A percentile compares a stretch with the other conserved stretches of the same genome.
phyloP scores from a whole-genome alignment of 2,888 invertebrate genomes.

The Amaurobius ferox region DNA sequence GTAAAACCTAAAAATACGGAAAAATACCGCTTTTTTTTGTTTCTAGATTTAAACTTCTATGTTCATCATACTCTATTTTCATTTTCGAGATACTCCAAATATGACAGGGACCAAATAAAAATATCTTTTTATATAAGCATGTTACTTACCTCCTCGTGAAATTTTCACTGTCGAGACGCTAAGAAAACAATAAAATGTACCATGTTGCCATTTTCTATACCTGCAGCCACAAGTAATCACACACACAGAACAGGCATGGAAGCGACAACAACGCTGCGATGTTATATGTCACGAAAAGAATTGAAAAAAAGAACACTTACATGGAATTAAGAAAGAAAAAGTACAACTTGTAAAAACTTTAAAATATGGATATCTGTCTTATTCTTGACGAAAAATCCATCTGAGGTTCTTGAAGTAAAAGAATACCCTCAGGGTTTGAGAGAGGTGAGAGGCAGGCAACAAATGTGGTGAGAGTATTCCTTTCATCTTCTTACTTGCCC shows the following conservation, averaged over 20 bases:
- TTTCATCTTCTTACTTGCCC: conserved; percentile 7
- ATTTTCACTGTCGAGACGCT: too few species aligned
- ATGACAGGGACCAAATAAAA: too few species aligned
- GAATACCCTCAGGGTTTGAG: conserved; percentile 29
- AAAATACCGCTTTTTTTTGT: too few species aligned
- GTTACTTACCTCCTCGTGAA: too few species aligned
- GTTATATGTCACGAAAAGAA: background rate
- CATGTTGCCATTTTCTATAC: conserved; percentile 46
- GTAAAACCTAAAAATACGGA: too few species aligned
- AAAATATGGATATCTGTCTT: conserved; percentile 46
- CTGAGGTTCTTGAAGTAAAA: conserved; percentile 58
- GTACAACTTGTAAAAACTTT: conserved; percentile 5
- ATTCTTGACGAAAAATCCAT: conserved; percentile 55
- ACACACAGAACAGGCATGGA: conserved; percentile 22
- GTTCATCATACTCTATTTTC: too few species aligned
- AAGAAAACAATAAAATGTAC: too few species aligned
- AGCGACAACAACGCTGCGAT: background rate
- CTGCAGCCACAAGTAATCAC: conserved; percentile 58
- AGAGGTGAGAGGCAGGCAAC: conserved; percentile 59
- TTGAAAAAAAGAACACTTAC: background rate
- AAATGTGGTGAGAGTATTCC: conserved; percentile 58
- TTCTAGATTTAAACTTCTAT: too few species aligned
- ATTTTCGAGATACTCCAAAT: too few species aligned
- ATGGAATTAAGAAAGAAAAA: background rate
- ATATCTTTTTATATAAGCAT: too few species aligned